Percentiles rank a stretch among this genome's conserved stretches.
These are phyloP conservation scores for Anniella stebbinsi DNA, from an alignment of 2,797 vertebrate species.

Conservation along the genomic window DNA sequence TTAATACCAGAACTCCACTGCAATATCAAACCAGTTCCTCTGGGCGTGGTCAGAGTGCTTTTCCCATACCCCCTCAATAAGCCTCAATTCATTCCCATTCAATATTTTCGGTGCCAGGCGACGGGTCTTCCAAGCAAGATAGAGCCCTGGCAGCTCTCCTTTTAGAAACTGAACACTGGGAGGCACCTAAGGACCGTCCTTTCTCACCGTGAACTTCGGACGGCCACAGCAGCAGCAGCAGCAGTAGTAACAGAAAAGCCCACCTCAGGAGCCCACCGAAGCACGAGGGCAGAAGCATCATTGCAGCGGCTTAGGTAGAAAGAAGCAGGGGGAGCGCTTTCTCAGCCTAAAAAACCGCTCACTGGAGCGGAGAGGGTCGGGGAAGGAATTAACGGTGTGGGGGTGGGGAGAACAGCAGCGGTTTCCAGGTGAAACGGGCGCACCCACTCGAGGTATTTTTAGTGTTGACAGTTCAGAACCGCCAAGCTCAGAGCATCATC, in stretches of 20 bases:
- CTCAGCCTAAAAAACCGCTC: no score
- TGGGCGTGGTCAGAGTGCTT: not conserved
- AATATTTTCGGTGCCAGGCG: no score
- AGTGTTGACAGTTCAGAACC: no score
- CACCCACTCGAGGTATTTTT: no score
- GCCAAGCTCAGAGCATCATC: no score
- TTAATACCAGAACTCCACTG: not conserved
- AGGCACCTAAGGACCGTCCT: no score
- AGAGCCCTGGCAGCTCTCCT: no score
- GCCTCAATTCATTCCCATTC: not conserved
- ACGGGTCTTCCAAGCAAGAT: no score
- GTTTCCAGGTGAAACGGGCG: no score
- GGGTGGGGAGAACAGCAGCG: not conserved
- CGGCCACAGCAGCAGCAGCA: not conserved
- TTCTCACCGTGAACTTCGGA: not conserved
- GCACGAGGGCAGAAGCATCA: not conserved
- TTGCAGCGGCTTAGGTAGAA: no score
- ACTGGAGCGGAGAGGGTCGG: no score
- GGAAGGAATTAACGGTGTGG: no score
- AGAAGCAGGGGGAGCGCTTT: not conserved
- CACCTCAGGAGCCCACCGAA: not conserved
- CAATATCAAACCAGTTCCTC: not conserved
- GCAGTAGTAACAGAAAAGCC: not conserved
- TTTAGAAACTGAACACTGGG: not conserved
- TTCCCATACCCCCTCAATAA: not conserved